These are phyloP conservation scores for Hoplostethus mediterraneus DNA, from an alignment of 2,797 vertebrate genomes.

Conservation along the genomic window DNA sequence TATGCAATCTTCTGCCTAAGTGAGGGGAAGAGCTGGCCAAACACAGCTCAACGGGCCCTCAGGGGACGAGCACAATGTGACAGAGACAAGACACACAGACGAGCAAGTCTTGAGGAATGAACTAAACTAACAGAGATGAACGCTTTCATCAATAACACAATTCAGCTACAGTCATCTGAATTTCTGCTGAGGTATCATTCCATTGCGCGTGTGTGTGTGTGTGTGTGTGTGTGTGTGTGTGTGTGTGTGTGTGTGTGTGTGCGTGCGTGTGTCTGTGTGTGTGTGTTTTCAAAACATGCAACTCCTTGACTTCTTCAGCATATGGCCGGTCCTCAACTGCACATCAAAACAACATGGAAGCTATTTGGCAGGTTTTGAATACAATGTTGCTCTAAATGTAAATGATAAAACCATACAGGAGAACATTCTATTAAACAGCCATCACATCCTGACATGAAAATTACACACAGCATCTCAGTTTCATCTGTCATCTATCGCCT, in stretches of 20 bases:
- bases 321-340: not conserved
- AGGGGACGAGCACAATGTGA: conserved; percentile 39
- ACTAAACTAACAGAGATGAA: conserved; percentile 16
- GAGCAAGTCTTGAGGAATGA: conserved; percentile 21
- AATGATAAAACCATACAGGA: not conserved
- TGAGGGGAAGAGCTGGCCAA: conserved; percentile 47
- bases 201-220: not conserved
- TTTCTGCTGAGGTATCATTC: conserved; percentile 26
- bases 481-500: not conserved
- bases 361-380: not conserved
- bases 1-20: conserved; percentile 54
- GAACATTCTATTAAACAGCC: conserved; percentile 5
- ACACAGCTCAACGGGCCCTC: conserved; percentile 36
- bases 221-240: too few relatives aligned
- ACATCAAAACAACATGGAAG: not conserved
- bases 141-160: conserved; percentile 19
- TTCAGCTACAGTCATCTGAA: conserved; percentile 28
- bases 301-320: not conserved
- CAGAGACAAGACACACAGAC: conserved; percentile 32
- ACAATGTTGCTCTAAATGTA: not conserved
- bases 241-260: too few relatives aligned
- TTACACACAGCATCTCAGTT: not conserved
- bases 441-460: not conserved
- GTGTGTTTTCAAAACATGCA: not conserved
- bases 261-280: not conserved